Evolutionary conservation across 2,888 invertebrate species (phyloP), one percentile per base, ranked within the genome.

Genomic region (Alloplasta piceator): DNA sequence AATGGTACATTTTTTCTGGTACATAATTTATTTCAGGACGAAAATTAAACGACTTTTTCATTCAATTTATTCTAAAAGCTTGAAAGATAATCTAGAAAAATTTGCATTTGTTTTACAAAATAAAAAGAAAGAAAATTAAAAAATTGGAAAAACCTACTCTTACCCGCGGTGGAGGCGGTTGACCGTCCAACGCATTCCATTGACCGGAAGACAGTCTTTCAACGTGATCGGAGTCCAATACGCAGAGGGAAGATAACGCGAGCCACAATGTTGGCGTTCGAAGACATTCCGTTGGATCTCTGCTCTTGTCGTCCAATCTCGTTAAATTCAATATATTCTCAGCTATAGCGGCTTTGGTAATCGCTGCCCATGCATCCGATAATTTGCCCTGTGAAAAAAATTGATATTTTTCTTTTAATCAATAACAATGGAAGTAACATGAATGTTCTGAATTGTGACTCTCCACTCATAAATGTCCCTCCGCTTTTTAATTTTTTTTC

Each of bases 201-300:
- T 96, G 96, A 0, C 96, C 96, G 38, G 96, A 96, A 0, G 96
- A 96, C 73, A 96, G 92, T 80, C 95, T 92, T 86, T 98, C 98
- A 0, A 98, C 97, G 89, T 98, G 98, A 82, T 98, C 97, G 74
- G 96, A 96, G 88, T 98, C 98, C 83, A 99, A 94, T 3, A 98
- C 97, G 92, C 98, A 98, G 10, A 99, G 94, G 0, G 99, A 97
- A 0, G 98, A 98, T 68, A 99, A 93, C 0, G 98, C 97, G 86
- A 98, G 92, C 99, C 99, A 99, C 70, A 98, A 93, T 0, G 96
- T 96, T 1, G 98, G 96, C 41, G 96, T 95, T 86, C 96, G 95
- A 60, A 98, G 93, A 91, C 98, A 98, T 83, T 95, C 95, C 60
- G 94, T 94, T 0, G 97, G 97, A 6, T 94, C 93, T 66, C 98